Evolutionary conservation across 2,888 invertebrate genomes (phyloP), one percentile per base, ranked within the genome.

Genomic region (Caenorhabditis japonica): DNA sequence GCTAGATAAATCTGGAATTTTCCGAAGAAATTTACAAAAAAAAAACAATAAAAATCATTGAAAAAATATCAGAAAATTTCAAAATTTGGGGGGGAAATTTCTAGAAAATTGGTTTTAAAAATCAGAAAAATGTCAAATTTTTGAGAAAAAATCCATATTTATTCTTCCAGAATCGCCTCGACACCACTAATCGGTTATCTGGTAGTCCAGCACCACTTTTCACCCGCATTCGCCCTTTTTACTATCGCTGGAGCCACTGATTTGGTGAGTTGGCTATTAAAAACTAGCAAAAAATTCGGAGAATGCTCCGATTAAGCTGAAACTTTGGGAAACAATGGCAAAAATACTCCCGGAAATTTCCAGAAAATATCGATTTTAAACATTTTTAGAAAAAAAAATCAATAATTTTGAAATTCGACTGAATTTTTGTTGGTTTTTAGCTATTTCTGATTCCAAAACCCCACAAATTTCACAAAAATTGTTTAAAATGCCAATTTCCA

Each of bases 101-200:
- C 12, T 43, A 12, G 43, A 21, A 43, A 43, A 43, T 10, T 47
- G 4, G n/a, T n/a, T n/a, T n/a, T n/a, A n/a, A n/a, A n/a, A n/a
- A n/a, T n/a, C n/a, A n/a, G n/a, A n/a, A n/a, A n/a, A n/a, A n/a
- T n/a, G n/a, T n/a, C n/a, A n/a, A 34, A 19, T 34, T 51, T 36
- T 36, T 19, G 17, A 38, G 33, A 56, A 43, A 44, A 58, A 58
- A 17, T 21, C 17, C 2, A 39, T 46, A 49, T 25, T 12, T 34
- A 39, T 34, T 43, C 17, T 41, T 81, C 47, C 51, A 91, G 97
- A 84, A 95, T 97, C 83, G 89, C 91, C 7, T 90, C 94, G 82
- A 93, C 96, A 0, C 97, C 97, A 0, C 92, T 93, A 86, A 90
- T 97, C 75, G 94, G 94, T 23, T 93, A 94, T 89, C 91, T 95